Evolutionary conservation across 2,888 invertebrate species (phyloP).

Genomic region (Nomada goodeniana): DNA sequence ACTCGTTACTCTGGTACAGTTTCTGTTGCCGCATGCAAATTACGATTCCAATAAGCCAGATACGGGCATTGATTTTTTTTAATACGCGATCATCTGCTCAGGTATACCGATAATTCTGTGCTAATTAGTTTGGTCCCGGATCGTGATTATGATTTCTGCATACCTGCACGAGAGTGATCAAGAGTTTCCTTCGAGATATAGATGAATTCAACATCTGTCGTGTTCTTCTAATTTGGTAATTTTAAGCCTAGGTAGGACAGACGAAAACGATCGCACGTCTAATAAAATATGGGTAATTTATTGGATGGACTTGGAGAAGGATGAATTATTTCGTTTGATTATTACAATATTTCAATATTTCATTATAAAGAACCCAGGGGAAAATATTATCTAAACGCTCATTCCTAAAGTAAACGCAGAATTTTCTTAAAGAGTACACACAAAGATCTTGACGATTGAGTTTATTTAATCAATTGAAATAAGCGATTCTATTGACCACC

Average conservation of each 20-base stretch:
- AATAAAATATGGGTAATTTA: constrained; percentile 45
- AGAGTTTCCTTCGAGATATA: background rate
- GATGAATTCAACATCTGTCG: constrained; percentile 13
- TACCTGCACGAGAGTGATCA: background rate
- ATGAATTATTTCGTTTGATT: constrained; percentile 61
- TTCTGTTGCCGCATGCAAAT: background rate
- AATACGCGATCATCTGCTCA: background rate
- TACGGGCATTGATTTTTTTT: background rate
- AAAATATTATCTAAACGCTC: too few relatives aligned
- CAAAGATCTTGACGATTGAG: background rate
- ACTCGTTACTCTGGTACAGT: too few relatives aligned
- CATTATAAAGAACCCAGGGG: too few relatives aligned
- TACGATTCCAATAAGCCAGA: background rate
- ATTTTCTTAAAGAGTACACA: too few relatives aligned
- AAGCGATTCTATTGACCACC: background rate
- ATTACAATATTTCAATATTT: constrained; percentile 3
- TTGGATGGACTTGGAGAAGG: constrained; percentile 16
- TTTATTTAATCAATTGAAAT: constrained; percentile 11
- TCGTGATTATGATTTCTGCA: background rate
- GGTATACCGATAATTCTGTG: background rate
- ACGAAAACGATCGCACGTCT: constrained; percentile 4
- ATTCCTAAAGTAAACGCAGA: too few relatives aligned
- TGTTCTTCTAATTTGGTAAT: constrained; percentile 36
- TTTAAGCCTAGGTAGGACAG: background rate
- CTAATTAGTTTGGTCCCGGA: constrained; percentile 9